Evolutionary conservation across 2,888 invertebrate genomes (phyloP), one percentile per base, ranked within the genome.

Genomic region (Tenthredo amoena): DNA sequence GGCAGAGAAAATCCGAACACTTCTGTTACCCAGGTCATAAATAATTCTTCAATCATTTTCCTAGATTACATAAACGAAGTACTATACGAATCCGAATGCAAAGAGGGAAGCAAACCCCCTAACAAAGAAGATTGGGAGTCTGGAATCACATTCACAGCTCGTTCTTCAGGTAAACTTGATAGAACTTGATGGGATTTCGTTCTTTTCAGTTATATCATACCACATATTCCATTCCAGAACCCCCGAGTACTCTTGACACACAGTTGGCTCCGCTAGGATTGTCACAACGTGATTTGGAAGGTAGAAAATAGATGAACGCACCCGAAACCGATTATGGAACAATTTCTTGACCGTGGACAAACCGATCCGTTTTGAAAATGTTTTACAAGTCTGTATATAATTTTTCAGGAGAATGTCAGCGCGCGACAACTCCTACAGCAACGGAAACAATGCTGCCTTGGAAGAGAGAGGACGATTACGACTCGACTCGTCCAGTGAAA

Each of bases 381-480:
- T n/a, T 37, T 37, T 34, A 34, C 18, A 37, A 18, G 1, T 9
- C 37, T 68, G 47, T 83, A 3, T 7, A 55, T 68, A 37, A 50
- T 34, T 74, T 87, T 85, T 43, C 86, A 89, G 95, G 94, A 85
- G 97, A 97, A 89, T 95, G 96, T 90, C 95, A 96, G 88, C 95
- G 97, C 58, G 97, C 97, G 84, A 96, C 97, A 82, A 98, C 97
- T 79, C 98, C 97, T 43, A 98, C 98, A 2, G 97, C 97, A 2
- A 97, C 97, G 1, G 98, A 98, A 94, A 97, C 97, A 74, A 96
- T 98, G 95, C 95, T 98, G 91, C 99, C 99, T 83, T 99, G 99
- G 98, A 98, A 98, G 94, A 96, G 98, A 7, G 96, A 95, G 87
- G 97, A 97, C 90, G 97, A 97, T 90, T 96, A 96, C 84, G 96